These are phyloP conservation scores for Melanotaenia pygmaea DNA, from an alignment of 2,797 vertebrate species.

Conservation along the genomic window DNA sequence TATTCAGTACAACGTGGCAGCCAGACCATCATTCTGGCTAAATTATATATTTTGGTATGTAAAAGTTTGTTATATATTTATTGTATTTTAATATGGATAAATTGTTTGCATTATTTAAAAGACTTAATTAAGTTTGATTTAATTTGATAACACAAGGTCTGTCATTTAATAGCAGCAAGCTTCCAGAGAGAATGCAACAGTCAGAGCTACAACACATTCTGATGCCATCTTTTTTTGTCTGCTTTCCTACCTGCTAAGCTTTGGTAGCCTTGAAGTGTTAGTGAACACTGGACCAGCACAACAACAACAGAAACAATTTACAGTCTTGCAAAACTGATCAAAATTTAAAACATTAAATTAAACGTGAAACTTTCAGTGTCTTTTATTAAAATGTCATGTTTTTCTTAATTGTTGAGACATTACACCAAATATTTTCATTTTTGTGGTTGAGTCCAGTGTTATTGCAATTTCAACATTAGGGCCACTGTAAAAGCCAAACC, in stretches of 20 bases:
- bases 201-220: too few species aligned
- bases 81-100: too few species aligned
- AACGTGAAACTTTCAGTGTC: not conserved
- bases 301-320: not conserved
- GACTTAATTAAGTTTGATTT: too few species aligned
- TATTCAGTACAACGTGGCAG: too few species aligned
- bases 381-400: not conserved
- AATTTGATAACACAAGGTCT: too few species aligned
- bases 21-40: too few species aligned
- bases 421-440: slow-evolving; percentile 6
- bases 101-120: too few species aligned
- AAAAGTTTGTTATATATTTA: too few species aligned
- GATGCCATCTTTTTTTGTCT: too few species aligned
- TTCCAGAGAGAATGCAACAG: too few species aligned
- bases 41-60: too few species aligned
- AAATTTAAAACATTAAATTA: not conserved
- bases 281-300: not conserved
- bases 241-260: too few species aligned
- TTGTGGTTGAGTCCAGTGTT: not conserved
- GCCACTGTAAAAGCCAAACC: slow-evolving; percentile 5
- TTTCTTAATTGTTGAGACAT: not conserved
- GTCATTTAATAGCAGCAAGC: not conserved
- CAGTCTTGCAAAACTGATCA: not conserved
- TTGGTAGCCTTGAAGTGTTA: not conserved
- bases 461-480: not conserved